phyloP scores from a whole-genome alignment of 2,888 invertebrate genomes.

The Ornithoptera priamus region DNA sequence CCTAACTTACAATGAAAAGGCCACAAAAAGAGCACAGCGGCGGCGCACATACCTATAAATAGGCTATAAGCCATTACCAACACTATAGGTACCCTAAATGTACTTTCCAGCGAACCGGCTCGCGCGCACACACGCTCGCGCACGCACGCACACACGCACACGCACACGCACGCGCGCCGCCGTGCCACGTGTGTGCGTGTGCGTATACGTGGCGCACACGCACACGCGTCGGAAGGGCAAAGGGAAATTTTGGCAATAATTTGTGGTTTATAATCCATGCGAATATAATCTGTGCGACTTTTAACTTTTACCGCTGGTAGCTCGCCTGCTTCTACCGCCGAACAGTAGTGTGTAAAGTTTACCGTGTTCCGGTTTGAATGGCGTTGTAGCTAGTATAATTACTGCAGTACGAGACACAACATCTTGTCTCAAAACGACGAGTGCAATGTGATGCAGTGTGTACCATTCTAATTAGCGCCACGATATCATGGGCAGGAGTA shows the following conservation, averaged over 20 bases:
- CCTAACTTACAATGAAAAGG: constrained; percentile 18
- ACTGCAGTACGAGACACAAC: no score
- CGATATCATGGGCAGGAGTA: no score
- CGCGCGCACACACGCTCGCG: constrained; percentile 43
- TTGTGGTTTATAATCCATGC: constrained; percentile 46
- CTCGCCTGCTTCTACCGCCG: no score
- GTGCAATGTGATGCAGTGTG: no score
- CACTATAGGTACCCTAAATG: constrained; percentile 63
- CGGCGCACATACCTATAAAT: constrained; percentile 43
- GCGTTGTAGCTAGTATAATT: no score
- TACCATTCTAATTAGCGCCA: no score
- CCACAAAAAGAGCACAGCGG: constrained; percentile 13
- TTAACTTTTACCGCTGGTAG: no score
- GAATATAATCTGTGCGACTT: neutral
- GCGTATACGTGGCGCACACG: constrained; percentile 8
- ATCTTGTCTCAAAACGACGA: no score
- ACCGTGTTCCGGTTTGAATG: no score
- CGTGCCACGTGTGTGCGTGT: no score
- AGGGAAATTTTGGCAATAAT: constrained; percentile 77
- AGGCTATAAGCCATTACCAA: constrained; percentile 49
- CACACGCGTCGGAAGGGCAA: constrained; percentile 53
- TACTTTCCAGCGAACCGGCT: constrained; percentile 62
- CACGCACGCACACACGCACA: constrained; percentile 41
- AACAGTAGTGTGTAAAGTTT: no score
- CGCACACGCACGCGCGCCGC: neutral